Evolutionary conservation across 1,140 invertebrate genomes (phyloP).

Genomic region (Hyles euphorbiae): DNA sequence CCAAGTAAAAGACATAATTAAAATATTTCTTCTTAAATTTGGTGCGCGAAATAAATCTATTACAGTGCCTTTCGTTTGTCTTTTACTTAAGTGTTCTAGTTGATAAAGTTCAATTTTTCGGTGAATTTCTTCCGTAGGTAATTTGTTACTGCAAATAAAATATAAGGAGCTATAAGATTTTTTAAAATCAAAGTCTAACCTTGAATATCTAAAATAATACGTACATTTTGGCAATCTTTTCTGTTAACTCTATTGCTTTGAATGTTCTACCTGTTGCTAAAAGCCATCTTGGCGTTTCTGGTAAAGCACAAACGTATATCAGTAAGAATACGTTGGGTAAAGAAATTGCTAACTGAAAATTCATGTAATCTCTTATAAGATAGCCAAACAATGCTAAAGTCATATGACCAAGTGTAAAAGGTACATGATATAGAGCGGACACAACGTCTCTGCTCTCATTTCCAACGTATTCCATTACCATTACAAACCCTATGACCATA

Average conservation of each 20-base stretch:
- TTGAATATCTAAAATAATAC: no score
- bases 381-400: conserved; percentile 75
- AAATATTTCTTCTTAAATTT: conserved; percentile 83
- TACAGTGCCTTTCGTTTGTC: conserved; percentile 73
- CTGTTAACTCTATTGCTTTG: conserved; percentile 74
- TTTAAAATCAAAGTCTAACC: no score
- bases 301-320: conserved; percentile 79
- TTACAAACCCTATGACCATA: conserved; percentile 77
- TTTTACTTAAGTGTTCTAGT: conserved; percentile 29
- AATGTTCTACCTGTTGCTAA: conserved; percentile 75
- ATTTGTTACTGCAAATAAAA: conserved; percentile 47
- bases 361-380: conserved; percentile 72
- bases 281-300: conserved; percentile 83
- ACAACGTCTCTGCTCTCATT: conserved; percentile 75
- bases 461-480: conserved; percentile 73
- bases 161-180: no score
- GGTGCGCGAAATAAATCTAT: conserved; percentile 83
- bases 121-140: conserved; percentile 35
- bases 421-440: conserved; percentile 77
- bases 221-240: conserved; percentile 74
- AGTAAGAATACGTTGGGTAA: conserved; percentile 71
- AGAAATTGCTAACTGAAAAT: conserved; percentile 75
- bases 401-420: conserved; percentile 76
- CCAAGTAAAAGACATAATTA: conserved; percentile 83
- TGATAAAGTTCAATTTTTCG: conserved; percentile 44